A percentile compares a stretch with the other conserved stretches of the same genome.
These are phyloP conservation scores for Trachythela sp. DNA, from an alignment of 64 coral and sea anemone species.

Conservation along the genomic window DNA sequence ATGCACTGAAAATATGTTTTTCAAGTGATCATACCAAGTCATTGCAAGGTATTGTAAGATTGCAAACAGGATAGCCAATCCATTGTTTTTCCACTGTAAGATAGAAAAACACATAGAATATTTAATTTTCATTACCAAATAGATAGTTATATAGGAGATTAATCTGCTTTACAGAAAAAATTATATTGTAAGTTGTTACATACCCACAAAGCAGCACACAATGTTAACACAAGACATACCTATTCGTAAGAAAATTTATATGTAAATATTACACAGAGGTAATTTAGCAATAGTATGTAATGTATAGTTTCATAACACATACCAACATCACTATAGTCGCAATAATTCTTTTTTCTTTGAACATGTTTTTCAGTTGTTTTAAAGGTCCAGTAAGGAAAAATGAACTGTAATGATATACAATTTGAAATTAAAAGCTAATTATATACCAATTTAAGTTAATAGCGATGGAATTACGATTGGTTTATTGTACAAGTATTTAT, in stretches of 20 bases:
- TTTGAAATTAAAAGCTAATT: background rate
- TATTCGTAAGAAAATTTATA: slow-evolving; percentile 18
- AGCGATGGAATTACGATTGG: background rate
- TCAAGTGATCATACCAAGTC: slow-evolving; percentile 83
- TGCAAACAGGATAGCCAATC: slow-evolving; percentile 78
- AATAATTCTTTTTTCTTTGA: slow-evolving; percentile 98
- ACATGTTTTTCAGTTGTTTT: slow-evolving; percentile 98
- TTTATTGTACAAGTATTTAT: background rate
- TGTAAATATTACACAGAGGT: no score
- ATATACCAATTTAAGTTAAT: background rate
- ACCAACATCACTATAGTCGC: slow-evolving; percentile 97
- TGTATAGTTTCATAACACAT: no score
- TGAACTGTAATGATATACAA: slow-evolving; percentile 52
- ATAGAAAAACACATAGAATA: slow-evolving; percentile 9
- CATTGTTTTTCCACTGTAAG: slow-evolving; percentile 85
- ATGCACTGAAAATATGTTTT: no score
- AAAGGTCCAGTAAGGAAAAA: slow-evolving; percentile 95
- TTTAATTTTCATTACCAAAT: background rate
- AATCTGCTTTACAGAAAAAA: no score
- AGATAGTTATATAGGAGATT: no score
- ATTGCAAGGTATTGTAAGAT: slow-evolving; percentile 95
- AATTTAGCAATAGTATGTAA: no score
- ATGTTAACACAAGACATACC: slow-evolving; percentile 65
- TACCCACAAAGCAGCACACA: slow-evolving; percentile 97
- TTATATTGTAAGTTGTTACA: background rate